A percentile compares a stretch with the other conserved stretches of the same genome.
phyloP scores from a whole-genome alignment of 1,140 invertebrate genomes.

The Bombus terrestris region DNA sequence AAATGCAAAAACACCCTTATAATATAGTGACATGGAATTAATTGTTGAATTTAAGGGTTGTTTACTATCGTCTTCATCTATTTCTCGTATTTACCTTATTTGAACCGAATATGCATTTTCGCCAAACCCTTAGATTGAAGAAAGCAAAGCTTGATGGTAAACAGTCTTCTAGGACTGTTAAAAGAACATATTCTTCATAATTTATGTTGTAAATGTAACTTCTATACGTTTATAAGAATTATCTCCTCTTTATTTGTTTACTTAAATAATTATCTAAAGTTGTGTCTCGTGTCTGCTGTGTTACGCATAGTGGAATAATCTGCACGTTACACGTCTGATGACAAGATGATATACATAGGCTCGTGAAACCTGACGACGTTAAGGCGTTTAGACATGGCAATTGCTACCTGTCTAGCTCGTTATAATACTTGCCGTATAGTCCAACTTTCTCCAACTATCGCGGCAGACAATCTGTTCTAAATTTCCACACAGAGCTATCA shows the following conservation, averaged over 20 bases:
- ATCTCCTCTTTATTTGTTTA: neutral
- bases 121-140: no score
- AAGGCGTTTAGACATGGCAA: conserved; percentile 6
- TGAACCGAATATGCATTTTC: no score
- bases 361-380: conserved; percentile 5
- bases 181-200: no score
- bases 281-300: neutral
- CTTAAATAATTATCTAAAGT: neutral
- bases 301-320: neutral
- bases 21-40: no score
- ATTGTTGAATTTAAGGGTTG: no score
- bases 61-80: no score
- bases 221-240: neutral
- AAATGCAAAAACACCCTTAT: no score
- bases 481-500: neutral
- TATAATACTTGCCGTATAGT: neutral
- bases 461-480: neutral
- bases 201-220: no score
- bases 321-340: neutral
- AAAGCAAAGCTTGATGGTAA: no score
- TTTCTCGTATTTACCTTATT: no score
- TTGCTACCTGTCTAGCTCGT: neutral
- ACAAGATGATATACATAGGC: neutral
- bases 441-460: neutral
- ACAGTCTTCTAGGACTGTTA: no score